Percentiles rank a stretch among this genome's conserved stretches.
Conservation (phyloP, 2,113 vertebrate genomes). For the Porphyrio hochstetteri region DNA sequence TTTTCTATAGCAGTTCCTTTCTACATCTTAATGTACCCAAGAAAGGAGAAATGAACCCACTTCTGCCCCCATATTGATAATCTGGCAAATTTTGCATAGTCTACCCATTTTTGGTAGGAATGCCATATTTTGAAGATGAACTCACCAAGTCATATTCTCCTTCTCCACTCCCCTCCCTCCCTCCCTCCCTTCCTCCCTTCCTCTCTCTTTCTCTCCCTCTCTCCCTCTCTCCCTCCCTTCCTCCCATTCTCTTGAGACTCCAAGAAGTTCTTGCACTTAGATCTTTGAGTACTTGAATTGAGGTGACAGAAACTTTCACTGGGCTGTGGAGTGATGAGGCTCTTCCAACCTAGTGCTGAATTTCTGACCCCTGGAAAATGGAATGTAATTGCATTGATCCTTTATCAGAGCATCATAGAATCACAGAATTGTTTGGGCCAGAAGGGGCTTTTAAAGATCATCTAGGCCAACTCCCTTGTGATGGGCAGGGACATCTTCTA, state of each 20-base stretch:
- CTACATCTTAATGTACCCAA: background rate
- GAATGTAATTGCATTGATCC: background rate
- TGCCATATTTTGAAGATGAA: background rate
- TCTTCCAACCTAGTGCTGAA: background rate
- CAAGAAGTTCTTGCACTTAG: background rate
- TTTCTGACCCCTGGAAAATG: background rate
- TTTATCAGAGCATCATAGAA: background rate
- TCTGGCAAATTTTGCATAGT: background rate
- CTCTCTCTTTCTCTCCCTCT: accelerated
- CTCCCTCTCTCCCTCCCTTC: too few relatives aligned
- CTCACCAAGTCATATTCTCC: background rate
- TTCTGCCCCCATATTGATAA: background rate
- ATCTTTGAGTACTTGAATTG: background rate
- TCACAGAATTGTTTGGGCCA: background rate
- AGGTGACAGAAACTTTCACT: background rate
- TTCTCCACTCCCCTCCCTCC: accelerated
- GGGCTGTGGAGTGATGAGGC: background rate
- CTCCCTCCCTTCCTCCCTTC: accelerated
- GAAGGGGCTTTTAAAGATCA: background rate
- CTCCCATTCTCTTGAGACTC: background rate
- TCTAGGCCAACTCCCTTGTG: accelerated
- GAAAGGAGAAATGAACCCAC: background rate
- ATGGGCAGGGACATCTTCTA: background rate
- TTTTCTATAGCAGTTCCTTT: background rate
- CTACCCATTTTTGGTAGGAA: background rate